These are phyloP conservation scores for Ceratina australensis DNA, from an alignment of 1,140 invertebrate species.

Conservation along the genomic window DNA sequence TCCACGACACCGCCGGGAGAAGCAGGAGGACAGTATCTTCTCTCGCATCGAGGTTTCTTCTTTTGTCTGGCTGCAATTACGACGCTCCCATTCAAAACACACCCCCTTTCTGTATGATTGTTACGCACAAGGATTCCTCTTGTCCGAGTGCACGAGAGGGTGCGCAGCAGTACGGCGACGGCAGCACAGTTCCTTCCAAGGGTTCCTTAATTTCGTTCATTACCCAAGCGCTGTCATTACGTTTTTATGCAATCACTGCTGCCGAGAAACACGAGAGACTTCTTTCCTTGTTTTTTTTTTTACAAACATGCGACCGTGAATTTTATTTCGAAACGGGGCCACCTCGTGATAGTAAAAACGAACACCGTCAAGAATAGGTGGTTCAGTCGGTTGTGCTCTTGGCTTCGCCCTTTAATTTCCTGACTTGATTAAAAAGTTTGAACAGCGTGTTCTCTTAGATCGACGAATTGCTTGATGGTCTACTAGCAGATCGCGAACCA, in stretches of 20 bases:
- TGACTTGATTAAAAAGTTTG: slow-evolving; percentile 43
- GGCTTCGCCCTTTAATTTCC: slow-evolving; percentile 7
- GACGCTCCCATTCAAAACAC: slow-evolving; percentile 61
- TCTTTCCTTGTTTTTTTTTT: not conserved
- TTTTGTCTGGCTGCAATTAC: slow-evolving; percentile 66
- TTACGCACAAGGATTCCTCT: slow-evolving; percentile 53
- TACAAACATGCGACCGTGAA: not conserved
- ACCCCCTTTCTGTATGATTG: slow-evolving; percentile 46
- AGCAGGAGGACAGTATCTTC: not conserved
- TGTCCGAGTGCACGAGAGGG: slow-evolving; percentile 31
- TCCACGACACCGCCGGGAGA: slow-evolving; percentile 17
- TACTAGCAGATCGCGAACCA: not conserved
- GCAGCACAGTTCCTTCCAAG: not conserved
- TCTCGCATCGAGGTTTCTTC: slow-evolving; percentile 44
- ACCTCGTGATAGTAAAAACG: not conserved
- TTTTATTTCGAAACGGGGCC: not conserved
- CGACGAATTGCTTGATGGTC: too few relatives aligned
- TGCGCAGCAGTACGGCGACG: not conserved
- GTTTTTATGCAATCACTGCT: not conserved
- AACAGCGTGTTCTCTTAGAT: not conserved
- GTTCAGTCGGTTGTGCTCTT: not conserved
- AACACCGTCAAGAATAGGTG: not conserved
- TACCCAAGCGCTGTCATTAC: not conserved
- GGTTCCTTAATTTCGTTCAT: slow-evolving; percentile 23
- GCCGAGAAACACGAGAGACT: not conserved